phyloP scores from a whole-genome alignment of 2,797 vertebrate genomes.

The Corythornis leucogaster region DNA sequence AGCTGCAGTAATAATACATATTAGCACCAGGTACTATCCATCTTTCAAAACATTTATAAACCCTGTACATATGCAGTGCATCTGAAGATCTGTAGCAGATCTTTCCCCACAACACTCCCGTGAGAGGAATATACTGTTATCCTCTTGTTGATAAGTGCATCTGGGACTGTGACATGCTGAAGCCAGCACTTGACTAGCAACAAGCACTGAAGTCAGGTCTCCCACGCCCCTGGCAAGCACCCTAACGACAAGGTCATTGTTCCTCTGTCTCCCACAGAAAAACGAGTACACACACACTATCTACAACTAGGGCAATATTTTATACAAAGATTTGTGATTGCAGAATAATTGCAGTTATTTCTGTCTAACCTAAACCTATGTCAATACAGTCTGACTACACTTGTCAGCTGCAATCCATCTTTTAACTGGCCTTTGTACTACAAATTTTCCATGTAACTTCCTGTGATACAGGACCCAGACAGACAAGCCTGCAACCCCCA shows the following conservation, averaged over 20 bases:
- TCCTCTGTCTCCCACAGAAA: slow-evolving; percentile 50
- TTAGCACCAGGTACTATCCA: not conserved
- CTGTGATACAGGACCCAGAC: not conserved
- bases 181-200: slow-evolving; percentile 30
- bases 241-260: slow-evolving; percentile 49
- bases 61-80: not conserved
- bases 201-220: slow-evolving; percentile 44
- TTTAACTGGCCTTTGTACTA: slow-evolving; percentile 36
- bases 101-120: not conserved
- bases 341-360: slow-evolving; percentile 58
- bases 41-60: not conserved
- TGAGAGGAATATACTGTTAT: slow-evolving; percentile 6
- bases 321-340: slow-evolving; percentile 42
- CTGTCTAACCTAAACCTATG: slow-evolving; percentile 64
- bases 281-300: slow-evolving; percentile 32
- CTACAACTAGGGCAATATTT: slow-evolving; percentile 48
- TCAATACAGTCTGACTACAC: slow-evolving; percentile 49
- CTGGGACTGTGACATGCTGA: slow-evolving; percentile 11
- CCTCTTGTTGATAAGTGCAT: slow-evolving; percentile 30
- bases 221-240: slow-evolving; percentile 56
- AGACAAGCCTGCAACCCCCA: not conserved
- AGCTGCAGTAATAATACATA: not conserved
- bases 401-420: slow-evolving; percentile 70
- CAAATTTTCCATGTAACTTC: not conserved
- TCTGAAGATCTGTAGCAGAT: not conserved